Base-by-base conservation (phyloP, 2,888 invertebrate genomes). In the Polymixis flavicincta region DNA sequence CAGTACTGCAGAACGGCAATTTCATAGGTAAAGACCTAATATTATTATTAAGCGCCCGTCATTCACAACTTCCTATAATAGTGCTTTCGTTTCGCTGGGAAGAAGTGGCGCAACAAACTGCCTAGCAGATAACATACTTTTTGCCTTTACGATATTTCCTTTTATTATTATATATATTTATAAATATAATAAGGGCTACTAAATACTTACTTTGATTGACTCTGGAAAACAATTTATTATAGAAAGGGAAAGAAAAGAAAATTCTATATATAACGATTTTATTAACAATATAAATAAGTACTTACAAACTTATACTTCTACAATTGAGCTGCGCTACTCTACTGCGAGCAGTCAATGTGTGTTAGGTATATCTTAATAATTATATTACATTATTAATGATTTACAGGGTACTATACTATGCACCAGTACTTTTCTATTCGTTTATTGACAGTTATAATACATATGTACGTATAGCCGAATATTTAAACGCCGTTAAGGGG, bases 211-310 rank as follows among this genome's bases (percentile, higher is more conserved):
- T 28, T 50, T 19, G 4, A 17, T 32, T 17, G 11, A 28, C 7
- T n/a, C 45, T 17, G 28, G 3, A 59, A 64, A 32, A n/a, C 11
- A 17, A 5, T 25, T 52, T 2, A 22, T 25, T 71, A 68, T 7
- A 2, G 14, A 32, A 55, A 25, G 28, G 42, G 66, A 88, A 87
- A 85, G 89, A 89, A 91, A 86, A 86, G 72, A 48, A 66, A 81
- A 89, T 87, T 92, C 94, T 95, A 95, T 95, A 92, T 94, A 95
- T 96, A 96, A 96, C 96, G 93, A 92, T 96, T 96, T 96, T 96
- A 96, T 95, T 96, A 96, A 96, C 96, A 96, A 96, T 96, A 96
- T 96, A 96, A 96, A 96, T 95, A 95, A 93, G 90, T 95, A 96
- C 94, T 96, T 96, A 96, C 94, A 96, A 96, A 96, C 95, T 95